phyloP scores from a whole-genome alignment of 2,797 vertebrate species.

The Pristis pectinata region DNA sequence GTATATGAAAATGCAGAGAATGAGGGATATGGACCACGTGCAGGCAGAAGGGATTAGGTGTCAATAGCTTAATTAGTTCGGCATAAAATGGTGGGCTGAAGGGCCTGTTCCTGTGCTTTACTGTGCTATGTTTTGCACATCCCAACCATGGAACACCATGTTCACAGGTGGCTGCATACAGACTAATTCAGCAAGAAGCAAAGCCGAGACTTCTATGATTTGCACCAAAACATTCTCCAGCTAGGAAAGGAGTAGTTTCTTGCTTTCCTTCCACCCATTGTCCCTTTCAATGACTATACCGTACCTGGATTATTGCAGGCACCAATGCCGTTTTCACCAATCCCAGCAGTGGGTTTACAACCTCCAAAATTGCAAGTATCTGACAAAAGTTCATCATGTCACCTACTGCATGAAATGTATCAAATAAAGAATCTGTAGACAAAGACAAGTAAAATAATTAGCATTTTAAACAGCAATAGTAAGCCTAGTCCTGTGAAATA shows the following conservation, averaged over 20 bases:
- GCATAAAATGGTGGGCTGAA: too few relatives aligned
- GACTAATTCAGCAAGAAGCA: not conserved
- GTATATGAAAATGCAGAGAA: too few relatives aligned
- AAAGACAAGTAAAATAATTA: conserved; percentile 26
- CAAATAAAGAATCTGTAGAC: conserved; percentile 81
- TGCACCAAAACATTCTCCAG: not conserved
- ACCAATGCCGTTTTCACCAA: conserved; percentile 71
- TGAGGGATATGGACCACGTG: too few relatives aligned
- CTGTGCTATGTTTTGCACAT: too few relatives aligned
- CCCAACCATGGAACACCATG: not conserved
- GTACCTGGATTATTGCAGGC: conserved; percentile 76
- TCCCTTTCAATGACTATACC: not conserved
- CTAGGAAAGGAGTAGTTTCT: not conserved
- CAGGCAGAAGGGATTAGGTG: too few relatives aligned
- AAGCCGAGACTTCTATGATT: not conserved
- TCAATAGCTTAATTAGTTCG: too few relatives aligned
- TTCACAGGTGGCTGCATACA: not conserved
- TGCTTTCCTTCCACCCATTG: not conserved
- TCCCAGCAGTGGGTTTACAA: conserved; percentile 80
- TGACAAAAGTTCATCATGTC: conserved; percentile 97
- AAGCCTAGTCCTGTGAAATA: not conserved
- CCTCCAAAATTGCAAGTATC: conserved; percentile 76
- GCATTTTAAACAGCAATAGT: not conserved
- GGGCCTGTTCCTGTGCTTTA: too few relatives aligned
- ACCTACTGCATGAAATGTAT: conserved; percentile 83